Percentiles rank a stretch among this genome's conserved stretches.
These are phyloP conservation scores for Phalacrocorax brasilianus DNA, from an alignment of 2,113 vertebrate genomes.

Conservation along the genomic window DNA sequence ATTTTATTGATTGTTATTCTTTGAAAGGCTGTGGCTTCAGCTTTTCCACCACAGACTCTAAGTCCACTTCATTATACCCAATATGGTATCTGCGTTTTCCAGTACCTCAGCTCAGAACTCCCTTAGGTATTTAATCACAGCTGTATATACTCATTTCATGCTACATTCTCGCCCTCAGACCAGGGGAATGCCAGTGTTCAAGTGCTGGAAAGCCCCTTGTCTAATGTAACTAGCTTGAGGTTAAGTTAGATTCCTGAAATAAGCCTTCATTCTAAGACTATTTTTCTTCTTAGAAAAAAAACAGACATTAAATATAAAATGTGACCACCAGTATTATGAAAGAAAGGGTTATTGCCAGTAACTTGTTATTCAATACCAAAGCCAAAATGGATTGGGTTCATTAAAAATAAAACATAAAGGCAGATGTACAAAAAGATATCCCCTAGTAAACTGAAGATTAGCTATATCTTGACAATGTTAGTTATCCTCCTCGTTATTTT, in stretches of 20 bases:
- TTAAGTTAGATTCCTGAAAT: conserved; percentile 35
- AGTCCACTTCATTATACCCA: background rate
- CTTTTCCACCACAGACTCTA: background rate
- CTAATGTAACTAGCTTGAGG: conserved; percentile 2
- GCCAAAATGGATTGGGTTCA: background rate
- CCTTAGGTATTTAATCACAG: conserved; percentile 25
- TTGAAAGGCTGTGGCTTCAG: background rate
- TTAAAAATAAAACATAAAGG: background rate
- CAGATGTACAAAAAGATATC: background rate
- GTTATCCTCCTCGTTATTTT: too few relatives aligned
- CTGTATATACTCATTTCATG: background rate
- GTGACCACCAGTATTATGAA: background rate
- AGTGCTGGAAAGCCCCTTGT: conserved; percentile 5
- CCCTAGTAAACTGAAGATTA: background rate
- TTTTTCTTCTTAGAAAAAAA: background rate
- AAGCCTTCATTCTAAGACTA: background rate
- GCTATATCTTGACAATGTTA: background rate
- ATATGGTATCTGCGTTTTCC: background rate
- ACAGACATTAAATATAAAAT: background rate
- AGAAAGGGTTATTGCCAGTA: background rate
- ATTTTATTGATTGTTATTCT: background rate
- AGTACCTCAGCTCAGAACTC: background rate
- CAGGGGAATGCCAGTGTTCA: background rate
- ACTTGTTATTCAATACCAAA: background rate
- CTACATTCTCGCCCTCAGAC: background rate